phyloP scores from a whole-genome alignment of 2,797 vertebrate species.

The Diplodus puntazzo region DNA sequence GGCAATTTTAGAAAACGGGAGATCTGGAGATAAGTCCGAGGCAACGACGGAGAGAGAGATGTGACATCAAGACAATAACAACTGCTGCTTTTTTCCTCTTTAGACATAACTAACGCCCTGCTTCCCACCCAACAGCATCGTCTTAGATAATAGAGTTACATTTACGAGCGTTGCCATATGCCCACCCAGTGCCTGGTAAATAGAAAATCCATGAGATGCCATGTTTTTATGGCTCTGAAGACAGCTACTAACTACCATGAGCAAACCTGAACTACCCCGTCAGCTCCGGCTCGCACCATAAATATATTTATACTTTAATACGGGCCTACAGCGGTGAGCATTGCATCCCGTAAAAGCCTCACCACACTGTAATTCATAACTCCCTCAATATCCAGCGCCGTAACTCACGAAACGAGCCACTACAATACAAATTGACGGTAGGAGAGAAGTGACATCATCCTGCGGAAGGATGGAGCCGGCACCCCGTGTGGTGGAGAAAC shows the following conservation, averaged over 20 bases:
- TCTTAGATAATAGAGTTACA: conserved; percentile 76
- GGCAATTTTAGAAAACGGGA: conserved; percentile 71
- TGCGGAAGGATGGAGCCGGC: conserved; percentile 71
- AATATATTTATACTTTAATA: conserved; percentile 80
- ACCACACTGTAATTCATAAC: conserved; percentile 73
- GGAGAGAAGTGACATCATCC: conserved; percentile 83
- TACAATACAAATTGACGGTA: conserved; percentile 62
- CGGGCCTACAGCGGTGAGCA: conserved; percentile 69
- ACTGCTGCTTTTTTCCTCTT: conserved; percentile 61
- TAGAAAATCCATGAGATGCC: conserved; percentile 79
- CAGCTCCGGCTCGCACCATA: conserved; percentile 64
- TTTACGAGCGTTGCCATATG: conserved; percentile 80
- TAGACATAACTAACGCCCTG: conserved; percentile 71
- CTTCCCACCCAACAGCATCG: conserved; percentile 65
- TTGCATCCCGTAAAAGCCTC: conserved; percentile 69
- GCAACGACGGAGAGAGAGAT: conserved; percentile 60
- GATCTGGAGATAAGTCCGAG: conserved; percentile 69
- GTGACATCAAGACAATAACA: conserved; percentile 65
- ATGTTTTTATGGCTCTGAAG: conserved; percentile 74
- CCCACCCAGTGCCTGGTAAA: conserved; percentile 78
- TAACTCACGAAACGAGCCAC: conserved; percentile 71
- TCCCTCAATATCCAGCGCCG: conserved; percentile 69
- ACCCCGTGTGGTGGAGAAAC: conserved; percentile 51
- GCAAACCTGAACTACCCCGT: conserved; percentile 63
- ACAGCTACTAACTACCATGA: conserved; percentile 75